Evolutionary conservation across 2,888 invertebrate species (phyloP).

Genomic region (Blastobasis lacticolella): DNA sequence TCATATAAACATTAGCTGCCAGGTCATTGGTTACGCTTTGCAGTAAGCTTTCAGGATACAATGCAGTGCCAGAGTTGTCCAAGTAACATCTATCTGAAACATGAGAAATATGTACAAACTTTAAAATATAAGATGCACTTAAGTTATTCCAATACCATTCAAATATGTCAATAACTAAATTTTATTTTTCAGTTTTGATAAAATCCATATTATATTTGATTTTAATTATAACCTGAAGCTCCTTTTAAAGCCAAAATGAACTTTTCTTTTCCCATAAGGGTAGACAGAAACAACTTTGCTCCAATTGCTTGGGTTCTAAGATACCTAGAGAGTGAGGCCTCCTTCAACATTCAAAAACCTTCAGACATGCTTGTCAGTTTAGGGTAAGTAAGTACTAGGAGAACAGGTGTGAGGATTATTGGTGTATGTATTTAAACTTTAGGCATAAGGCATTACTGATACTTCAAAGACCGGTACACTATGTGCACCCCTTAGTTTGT

Average conservation of each 20-base stretch:
- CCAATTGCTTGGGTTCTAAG: no score
- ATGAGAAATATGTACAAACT: slow-evolving; percentile 4
- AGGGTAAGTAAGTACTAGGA: no score
- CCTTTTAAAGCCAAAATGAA: neutral
- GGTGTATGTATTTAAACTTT: no score
- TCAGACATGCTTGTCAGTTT: no score
- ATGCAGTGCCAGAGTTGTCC: slow-evolving; percentile 91
- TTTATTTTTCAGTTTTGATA: neutral
- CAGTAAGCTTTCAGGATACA: slow-evolving; percentile 86
- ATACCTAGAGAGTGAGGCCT: no score
- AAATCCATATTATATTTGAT: neutral
- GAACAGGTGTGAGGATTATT: no score
- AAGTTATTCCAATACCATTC: neutral
- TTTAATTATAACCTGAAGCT: neutral
- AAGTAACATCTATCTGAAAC: slow-evolving; percentile 82
- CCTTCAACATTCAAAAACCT: no score
- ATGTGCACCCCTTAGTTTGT: no score
- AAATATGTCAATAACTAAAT: neutral
- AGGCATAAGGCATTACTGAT: no score
- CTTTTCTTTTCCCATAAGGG: no score
- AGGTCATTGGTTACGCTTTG: slow-evolving; percentile 78
- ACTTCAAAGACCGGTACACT: no score
- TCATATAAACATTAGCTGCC: slow-evolving; percentile 83
- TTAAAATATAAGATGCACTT: neutral
- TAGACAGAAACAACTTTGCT: no score